These are phyloP conservation scores for Peucedramus taeniatus DNA, from an alignment of 2,113 vertebrate genomes.

Conservation along the genomic window DNA sequence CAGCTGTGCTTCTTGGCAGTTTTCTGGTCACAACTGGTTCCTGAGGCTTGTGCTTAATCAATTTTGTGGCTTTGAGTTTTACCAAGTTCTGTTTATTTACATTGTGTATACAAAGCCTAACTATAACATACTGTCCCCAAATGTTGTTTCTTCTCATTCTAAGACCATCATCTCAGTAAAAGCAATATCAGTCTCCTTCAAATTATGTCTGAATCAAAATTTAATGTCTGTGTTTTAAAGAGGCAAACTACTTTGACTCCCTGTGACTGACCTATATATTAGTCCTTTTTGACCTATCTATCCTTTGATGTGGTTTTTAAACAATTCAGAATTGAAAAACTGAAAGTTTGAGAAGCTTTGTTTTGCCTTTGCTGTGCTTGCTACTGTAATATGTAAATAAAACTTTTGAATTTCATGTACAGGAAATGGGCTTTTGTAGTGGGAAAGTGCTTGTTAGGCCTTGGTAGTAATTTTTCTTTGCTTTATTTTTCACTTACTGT, in stretches of 20 bases:
- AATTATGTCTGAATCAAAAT: background rate
- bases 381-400: background rate
- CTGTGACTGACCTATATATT: background rate
- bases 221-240: background rate
- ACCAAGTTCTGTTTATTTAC: conserved; percentile 14
- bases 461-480: background rate
- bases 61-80: conserved; percentile 18
- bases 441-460: background rate
- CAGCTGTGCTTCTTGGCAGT: background rate
- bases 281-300: background rate
- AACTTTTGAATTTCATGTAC: background rate
- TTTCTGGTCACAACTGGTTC: background rate
- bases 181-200: background rate
- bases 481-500: background rate
- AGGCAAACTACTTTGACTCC: background rate
- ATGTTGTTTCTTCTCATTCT: background rate
- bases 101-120: background rate
- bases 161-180: background rate
- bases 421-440: background rate
- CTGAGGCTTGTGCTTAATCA: background rate
- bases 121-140: background rate
- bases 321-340: background rate
- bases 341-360: background rate
- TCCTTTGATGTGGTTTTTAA: background rate
- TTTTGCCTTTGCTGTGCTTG: background rate